Conservation (phyloP, 2,113 vertebrate genomes). For the Oryzias javanicus region DNA sequence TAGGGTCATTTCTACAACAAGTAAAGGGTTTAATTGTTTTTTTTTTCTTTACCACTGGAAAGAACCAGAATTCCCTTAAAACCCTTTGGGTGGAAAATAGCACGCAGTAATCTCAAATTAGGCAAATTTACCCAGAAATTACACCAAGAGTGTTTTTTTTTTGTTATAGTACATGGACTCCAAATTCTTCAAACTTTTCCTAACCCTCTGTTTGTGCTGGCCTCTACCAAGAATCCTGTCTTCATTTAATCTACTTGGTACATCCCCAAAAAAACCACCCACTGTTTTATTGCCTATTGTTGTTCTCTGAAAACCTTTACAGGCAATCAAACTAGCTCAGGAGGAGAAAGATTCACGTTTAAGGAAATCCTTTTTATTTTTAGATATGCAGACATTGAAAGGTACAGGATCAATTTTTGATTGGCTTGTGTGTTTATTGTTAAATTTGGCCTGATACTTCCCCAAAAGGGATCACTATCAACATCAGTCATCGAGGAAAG, state of each 20-base stretch:
- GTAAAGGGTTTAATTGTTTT: no score
- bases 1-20: constrained; percentile 3
- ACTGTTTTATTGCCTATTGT: constrained; percentile 67
- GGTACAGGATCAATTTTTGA: constrained; percentile 20
- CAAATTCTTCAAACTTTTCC: constrained; percentile 7
- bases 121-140: neutral
- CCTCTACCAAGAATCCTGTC: constrained; percentile 37
- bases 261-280: constrained; percentile 44
- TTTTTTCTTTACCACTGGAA: constrained; percentile 7
- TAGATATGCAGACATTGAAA: constrained; percentile 35
- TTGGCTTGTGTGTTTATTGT: constrained; percentile 11
- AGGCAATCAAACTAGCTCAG: constrained; percentile 69
- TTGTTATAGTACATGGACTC: constrained; percentile 1
- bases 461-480: constrained; percentile 23
- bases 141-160: constrained; percentile 1
- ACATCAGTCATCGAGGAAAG: constrained; percentile 10
- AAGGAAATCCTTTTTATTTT: constrained; percentile 25
- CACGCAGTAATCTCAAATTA: neutral
- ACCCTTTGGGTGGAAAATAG: neutral
- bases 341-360: constrained; percentile 12
- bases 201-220: constrained; percentile 32
- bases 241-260: constrained; percentile 30
- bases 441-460: constrained; percentile 10
- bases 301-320: constrained; percentile 61
- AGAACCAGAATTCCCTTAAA: neutral